Conservation (phyloP, 1,140 invertebrate species). For the Choristoneura fumiferana region DNA sequence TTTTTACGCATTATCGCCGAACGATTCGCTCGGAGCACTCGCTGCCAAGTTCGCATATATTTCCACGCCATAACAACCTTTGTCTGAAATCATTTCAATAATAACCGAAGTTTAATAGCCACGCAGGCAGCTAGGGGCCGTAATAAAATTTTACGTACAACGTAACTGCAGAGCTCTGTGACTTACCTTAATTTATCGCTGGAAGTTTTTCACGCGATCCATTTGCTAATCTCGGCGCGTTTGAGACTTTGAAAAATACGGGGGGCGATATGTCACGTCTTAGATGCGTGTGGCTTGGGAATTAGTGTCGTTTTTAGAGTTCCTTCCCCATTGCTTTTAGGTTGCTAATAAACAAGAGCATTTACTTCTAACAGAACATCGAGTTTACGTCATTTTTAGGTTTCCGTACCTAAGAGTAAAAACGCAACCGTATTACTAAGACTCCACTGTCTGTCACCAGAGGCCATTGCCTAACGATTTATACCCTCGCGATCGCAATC, state of each 20-base stretch:
- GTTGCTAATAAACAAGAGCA: neutral
- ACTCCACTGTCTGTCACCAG: too few relatives aligned
- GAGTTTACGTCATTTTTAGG: too few relatives aligned
- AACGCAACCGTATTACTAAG: too few relatives aligned
- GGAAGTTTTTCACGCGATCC: constrained; percentile 52
- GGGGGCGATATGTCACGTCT: constrained; percentile 18
- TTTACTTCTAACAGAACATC: too few relatives aligned
- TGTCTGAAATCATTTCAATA: constrained; percentile 64
- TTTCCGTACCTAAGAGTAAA: too few relatives aligned
- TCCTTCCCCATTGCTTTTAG: neutral
- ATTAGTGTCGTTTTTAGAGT: neutral
- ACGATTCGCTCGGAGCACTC: constrained; percentile 27
- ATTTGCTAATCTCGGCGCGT: constrained; percentile 49
- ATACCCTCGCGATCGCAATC: too few relatives aligned
- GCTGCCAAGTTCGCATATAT: constrained; percentile 33
- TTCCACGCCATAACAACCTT: constrained; percentile 37
- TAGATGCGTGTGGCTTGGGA: too few relatives aligned
- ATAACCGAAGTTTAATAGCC: constrained; percentile 62
- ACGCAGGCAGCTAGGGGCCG: constrained; percentile 43
- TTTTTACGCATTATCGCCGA: constrained; percentile 25
- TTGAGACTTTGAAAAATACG: constrained; percentile 14
- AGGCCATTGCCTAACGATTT: too few relatives aligned
- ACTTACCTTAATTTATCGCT: constrained; percentile 52
- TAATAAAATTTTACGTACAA: constrained; percentile 66
- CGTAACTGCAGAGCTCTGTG: constrained; percentile 46